Evolutionary conservation across 2,888 invertebrate genomes (phyloP), one percentile per base, ranked within the genome.

Genomic region (Philereme vetulata): DNA sequence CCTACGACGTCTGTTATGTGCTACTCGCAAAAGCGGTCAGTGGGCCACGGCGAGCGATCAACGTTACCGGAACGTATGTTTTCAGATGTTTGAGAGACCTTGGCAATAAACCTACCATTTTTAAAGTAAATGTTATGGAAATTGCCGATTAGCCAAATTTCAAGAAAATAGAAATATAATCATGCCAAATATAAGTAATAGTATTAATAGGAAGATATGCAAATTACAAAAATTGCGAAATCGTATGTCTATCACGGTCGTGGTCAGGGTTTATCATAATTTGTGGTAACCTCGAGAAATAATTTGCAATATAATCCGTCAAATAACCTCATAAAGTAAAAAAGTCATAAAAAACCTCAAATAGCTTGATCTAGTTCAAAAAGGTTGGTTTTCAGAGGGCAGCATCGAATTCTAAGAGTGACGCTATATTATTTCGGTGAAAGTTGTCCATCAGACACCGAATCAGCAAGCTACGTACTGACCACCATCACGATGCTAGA

Each of bases 1-100:
- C 78, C 81, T 76, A 83, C 86, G 76, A 83, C 86, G 76, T 78
- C 67, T 77, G 79, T 81, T 78, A 81, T 78, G 84, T 82, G 78
- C 78, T 72, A 81, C 78, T 78, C 74, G 73, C 66, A 67, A 90
- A 82, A 77, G 84, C 87, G 90, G 90, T 88, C 85, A 91, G 84
- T 89, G 78, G 88, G 90, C 87, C 90, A 89, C 78, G 88, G 86
- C 77, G 79, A 82, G 72, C 80, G 80, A 83, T 81, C 81, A 85
- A 72, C 75, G 80, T 77, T 84, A 82, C 85, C 88, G 88, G 89
- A 89, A 88, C 85, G 82, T 74, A 77, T 72, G 72, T 75, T 73
- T 64, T 67, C 60, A 67, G 64, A 70, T 77, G 70, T 75, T 76
- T 67, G 57, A 68, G 65, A 72, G 76, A 75, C 82, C 81, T 83